phyloP scores from a whole-genome alignment of 2,797 vertebrate genomes.

The Echeneis naucrates region DNA sequence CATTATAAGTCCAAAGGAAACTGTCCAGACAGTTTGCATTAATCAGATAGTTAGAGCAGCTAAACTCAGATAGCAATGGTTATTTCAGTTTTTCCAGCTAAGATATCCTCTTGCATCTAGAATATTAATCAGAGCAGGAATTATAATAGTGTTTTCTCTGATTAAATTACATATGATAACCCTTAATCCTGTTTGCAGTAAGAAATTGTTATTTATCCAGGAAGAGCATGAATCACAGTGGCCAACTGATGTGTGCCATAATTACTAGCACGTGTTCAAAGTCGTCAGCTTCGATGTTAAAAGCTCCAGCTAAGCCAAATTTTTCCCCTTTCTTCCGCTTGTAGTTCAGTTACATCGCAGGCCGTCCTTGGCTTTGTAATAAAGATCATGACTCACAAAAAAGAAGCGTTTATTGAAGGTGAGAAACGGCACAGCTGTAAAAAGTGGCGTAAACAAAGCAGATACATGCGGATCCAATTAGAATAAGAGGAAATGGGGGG shows the following conservation, averaged over 20 bases:
- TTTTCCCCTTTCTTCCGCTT: slow-evolving; percentile 30
- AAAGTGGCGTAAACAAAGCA: slow-evolving; percentile 26
- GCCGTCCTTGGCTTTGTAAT: slow-evolving; percentile 25
- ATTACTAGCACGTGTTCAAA: slow-evolving; percentile 68
- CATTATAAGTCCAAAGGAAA: not conserved
- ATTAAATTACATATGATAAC: slow-evolving; percentile 11
- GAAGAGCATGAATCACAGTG: slow-evolving; percentile 66
- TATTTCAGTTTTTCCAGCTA: not conserved
- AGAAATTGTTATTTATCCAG: slow-evolving; percentile 48
- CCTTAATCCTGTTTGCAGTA: slow-evolving; percentile 25
- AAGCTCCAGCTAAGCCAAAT: slow-evolving; percentile 37
- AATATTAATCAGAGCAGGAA: not conserved
- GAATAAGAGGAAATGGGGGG: slow-evolving; percentile 4
- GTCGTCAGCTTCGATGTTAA: slow-evolving; percentile 50
- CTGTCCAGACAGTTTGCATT: not conserved
- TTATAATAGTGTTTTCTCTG: slow-evolving; percentile 8
- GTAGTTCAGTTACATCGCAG: slow-evolving; percentile 35
- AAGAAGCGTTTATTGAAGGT: slow-evolving; percentile 21
- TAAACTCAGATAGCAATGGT: not conserved
- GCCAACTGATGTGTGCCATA: slow-evolving; percentile 35
- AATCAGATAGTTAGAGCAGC: not conserved
- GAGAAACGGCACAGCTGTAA: slow-evolving; percentile 38
- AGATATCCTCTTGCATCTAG: not conserved
- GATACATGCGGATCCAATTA: slow-evolving; percentile 20
- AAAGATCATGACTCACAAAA: slow-evolving; percentile 45